A percentile compares a stretch with the other conserved stretches of the same genome.
Evolutionary conservation across 2,888 invertebrate species (phyloP).

Genomic region (Andrena minutula): DNA sequence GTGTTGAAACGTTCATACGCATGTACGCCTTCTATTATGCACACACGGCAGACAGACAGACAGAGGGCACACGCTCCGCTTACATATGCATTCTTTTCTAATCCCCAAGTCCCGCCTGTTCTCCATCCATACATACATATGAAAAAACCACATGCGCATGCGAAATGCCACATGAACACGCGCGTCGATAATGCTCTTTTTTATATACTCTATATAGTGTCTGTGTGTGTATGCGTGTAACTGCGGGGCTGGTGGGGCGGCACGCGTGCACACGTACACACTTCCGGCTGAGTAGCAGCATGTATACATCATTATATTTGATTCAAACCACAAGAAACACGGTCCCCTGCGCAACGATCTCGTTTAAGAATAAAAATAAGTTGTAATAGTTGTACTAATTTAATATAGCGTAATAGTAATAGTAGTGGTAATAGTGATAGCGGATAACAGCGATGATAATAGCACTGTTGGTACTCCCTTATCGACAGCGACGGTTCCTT

Average conservation of each 20-base stretch:
- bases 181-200: slow-evolving; percentile 60
- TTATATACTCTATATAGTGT: slow-evolving; percentile 46
- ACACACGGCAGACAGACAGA: slow-evolving; percentile 42
- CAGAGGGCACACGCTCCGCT: slow-evolving; percentile 39
- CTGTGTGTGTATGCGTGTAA: slow-evolving; percentile 39
- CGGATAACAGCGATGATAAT: slow-evolving; percentile 62
- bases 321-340: slow-evolving; percentile 68
- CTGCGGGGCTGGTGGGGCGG: slow-evolving; percentile 25
- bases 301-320: slow-evolving; percentile 63
- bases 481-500: slow-evolving; percentile 48
- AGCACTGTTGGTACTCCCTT: slow-evolving; percentile 60
- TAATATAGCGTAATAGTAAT: slow-evolving; percentile 66
- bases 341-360: slow-evolving; percentile 55
- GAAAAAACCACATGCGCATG: slow-evolving; percentile 60
- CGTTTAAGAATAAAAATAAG: slow-evolving; percentile 65
- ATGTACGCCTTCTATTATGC: slow-evolving; percentile 49
- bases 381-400: slow-evolving; percentile 69
- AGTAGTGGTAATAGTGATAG: slow-evolving; percentile 67
- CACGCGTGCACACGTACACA: slow-evolving; percentile 59
- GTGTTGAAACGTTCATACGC: slow-evolving; percentile 39
- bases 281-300: slow-evolving; percentile 49
- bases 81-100: slow-evolving; percentile 28
- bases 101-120: slow-evolving; percentile 34
- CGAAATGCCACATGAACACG: slow-evolving; percentile 64
- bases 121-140: slow-evolving; percentile 41